Conservation (phyloP, 2,888 invertebrate species). For the Pomacea canaliculata region DNA sequence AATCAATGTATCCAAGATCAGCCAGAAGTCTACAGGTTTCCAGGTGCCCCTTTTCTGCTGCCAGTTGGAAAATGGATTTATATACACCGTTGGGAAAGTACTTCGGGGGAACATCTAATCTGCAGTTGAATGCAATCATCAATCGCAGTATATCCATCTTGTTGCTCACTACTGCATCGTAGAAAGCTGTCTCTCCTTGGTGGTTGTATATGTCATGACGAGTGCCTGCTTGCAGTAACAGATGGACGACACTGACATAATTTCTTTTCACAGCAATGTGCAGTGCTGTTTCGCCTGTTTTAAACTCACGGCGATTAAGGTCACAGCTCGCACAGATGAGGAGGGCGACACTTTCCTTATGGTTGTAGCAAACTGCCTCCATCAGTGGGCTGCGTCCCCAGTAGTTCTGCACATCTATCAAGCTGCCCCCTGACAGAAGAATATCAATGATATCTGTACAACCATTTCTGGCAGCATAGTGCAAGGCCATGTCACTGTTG, state of each 20-base stretch:
- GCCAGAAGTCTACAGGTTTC: constrained; percentile 65
- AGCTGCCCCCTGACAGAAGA: constrained; percentile 63
- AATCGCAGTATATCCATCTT: constrained; percentile 64
- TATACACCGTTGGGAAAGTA: constrained; percentile 64
- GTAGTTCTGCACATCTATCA: constrained; percentile 68
- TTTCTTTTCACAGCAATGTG: constrained; percentile 69
- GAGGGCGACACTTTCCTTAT: constrained; percentile 64
- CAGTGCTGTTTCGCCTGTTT: constrained; percentile 68
- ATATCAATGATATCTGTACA: constrained; percentile 65
- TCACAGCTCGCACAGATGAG: constrained; percentile 64
- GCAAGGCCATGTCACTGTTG: constrained; percentile 68
- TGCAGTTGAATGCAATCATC: constrained; percentile 67
- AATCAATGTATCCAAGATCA: constrained; percentile 62
- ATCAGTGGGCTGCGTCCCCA: constrained; percentile 69
- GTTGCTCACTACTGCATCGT: constrained; percentile 67
- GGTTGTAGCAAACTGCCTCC: constrained; percentile 69
- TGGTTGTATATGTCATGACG: constrained; percentile 67
- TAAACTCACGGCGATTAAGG: constrained; percentile 67
- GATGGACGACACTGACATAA: constrained; percentile 65
- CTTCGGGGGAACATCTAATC: constrained; percentile 67
- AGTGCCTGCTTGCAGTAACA: constrained; percentile 64
- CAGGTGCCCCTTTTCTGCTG: constrained; percentile 66
- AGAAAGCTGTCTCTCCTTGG: constrained; percentile 67
- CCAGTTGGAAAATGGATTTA: constrained; percentile 64
- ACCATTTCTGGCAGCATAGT: constrained; percentile 68